Evolutionary conservation across 2,888 invertebrate species (phyloP).

Genomic region (Andrena dorsata): DNA sequence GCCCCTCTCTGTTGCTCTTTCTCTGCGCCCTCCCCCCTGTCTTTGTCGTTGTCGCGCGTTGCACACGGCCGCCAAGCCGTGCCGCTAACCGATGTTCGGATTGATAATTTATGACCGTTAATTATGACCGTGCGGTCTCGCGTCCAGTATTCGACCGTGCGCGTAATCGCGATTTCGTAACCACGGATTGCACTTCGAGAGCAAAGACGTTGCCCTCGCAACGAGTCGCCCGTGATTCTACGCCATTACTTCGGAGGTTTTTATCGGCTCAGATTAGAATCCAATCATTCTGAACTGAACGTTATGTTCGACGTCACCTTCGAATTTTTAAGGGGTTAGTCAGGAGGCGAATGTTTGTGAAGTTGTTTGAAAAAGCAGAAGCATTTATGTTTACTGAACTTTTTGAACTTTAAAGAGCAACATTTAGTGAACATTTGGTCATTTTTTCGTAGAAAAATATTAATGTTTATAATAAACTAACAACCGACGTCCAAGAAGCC

Average conservation of each 20-base stretch:
- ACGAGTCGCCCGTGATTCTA: background rate
- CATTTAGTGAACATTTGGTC: no score
- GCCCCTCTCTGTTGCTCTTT: conserved; percentile 47
- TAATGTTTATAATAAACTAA: no score
- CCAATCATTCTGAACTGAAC: no score
- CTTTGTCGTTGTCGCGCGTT: conserved; percentile 69
- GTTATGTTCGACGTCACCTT: no score
- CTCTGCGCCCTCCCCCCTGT: conserved; percentile 25
- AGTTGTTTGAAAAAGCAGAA: no score
- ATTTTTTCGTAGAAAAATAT: no score
- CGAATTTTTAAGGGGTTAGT: no score
- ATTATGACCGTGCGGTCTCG: conserved; percentile 82
- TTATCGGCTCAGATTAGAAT: background rate
- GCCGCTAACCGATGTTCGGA: conserved; percentile 82
- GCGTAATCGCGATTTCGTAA: conserved; percentile 68
- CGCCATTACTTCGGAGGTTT: background rate
- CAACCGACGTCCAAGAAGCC: no score
- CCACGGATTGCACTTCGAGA: conserved; percentile 25
- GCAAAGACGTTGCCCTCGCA: conserved; percentile 12
- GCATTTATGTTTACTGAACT: no score
- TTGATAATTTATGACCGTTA: conserved; percentile 85
- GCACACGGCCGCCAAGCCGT: conserved; percentile 70
- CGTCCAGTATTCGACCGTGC: conserved; percentile 74
- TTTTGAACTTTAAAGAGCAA: no score
- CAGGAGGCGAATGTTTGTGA: no score